Evolutionary conservation across 2,888 invertebrate genomes (phyloP), one percentile per base, ranked within the genome.

Genomic region (Sycophila texana): DNA sequence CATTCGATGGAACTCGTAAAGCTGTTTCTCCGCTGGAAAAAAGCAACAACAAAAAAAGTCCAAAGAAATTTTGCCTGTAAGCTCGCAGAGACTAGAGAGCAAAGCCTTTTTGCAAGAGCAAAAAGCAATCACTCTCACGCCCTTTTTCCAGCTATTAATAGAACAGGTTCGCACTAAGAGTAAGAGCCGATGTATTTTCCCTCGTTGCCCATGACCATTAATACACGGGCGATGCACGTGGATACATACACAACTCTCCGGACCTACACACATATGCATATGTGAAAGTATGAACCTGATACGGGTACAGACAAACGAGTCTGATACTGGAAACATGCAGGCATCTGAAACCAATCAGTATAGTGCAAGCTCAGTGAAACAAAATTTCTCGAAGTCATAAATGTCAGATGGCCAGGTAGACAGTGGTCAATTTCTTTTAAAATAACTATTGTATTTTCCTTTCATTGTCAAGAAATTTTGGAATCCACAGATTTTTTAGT

Each of bases 61-160:
- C 39, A 7, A 39, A 30, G n/a, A 20, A 65, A 65, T 65, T 65
- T 65, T 12, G 14, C 63, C 39, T 14, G 2, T 7, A 3, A 30
- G 53, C 16, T 39, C 39, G 12, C 47, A 26, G 22, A n/a, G n/a
- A n/a, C n/a, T n/a, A n/a, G n/a, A 26, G 67, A 51, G 18, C 53
- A 10, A 10, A 20, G 53, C 67, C 0, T 53, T 67, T 67, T 53
- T n/a, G 16, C 58, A 58, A 70, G 22, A 70, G 70, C 20, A 70
- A 70, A 70, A 70, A 70, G 57, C 70, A 70, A 70, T 70, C 57
- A 70, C 57, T 47, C 47, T 57, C 70, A 47, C 70, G 58, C 58
- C 70, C 58, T 70, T 66, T 53, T 70, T 70, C 47, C 58, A 47
- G 20, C 20, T 47, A 70, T 70, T 70, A 70, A 58, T 58, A 47